Evolutionary conservation across 92 coral and sea anemone species (phyloP), one percentile per base, ranked within the genome.

Genomic region (Zoanthus sansibaricus): DNA sequence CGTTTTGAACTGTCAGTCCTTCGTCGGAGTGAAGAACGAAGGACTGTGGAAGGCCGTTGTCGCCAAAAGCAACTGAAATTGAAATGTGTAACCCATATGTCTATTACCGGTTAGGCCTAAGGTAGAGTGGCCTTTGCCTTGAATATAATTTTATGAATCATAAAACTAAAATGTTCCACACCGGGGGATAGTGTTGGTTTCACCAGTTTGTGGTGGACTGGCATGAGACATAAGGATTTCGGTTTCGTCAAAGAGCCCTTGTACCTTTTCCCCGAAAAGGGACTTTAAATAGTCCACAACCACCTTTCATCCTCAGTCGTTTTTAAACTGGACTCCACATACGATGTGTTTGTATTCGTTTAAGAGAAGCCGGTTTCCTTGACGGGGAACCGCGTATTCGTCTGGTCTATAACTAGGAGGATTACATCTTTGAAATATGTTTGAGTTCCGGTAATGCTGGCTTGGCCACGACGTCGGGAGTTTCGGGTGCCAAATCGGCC

Each of bases 121-220:
- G 7, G 58, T 5, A 6, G 58, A 5, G 7, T 1, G 4, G 4
- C 58, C 58, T 5, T 10, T 52, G 7, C 7, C 58, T 52, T 10
- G 15, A 52, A 52, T 52, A 52, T 6, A 10, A 82, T 52, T 54
- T 72, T 73, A 77, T 87, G 83, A 49, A 87, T 75, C 88, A 83
- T 87, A 64, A 77, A 77, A 33, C 91, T 86, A 72, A 56, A 78
- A 16, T 86, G 79, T 15, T 55, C 51, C 83, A 79, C 87, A 11
- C 93, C 91, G 18, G 91, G 79, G 51, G 93, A 86, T 9, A 91
- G 68, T 56, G 91, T 76, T 18, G 91, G 91, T 74, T 72, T 83
- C 3, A 91, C 82, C 11, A 83, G 88, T 44, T 79, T 87, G 55
- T 71, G 87, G 83, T 91, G 91, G 45, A 91, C 82, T 2, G 86